phyloP scores from a whole-genome alignment of 2,113 vertebrate species.

The Ramphastos sulfuratus region DNA sequence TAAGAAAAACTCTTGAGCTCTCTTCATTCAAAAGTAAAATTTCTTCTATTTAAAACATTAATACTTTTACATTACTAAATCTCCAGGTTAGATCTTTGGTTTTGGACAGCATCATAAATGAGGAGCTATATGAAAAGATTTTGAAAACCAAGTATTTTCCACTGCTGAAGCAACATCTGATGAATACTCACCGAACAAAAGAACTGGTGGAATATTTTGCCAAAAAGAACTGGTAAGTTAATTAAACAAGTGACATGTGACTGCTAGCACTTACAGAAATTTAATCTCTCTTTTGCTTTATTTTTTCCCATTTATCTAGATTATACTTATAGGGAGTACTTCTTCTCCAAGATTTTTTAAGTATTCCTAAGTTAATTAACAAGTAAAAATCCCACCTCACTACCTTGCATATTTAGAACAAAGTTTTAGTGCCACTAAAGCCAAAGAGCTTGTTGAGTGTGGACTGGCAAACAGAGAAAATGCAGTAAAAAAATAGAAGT shows the following conservation, averaged over 20 bases:
- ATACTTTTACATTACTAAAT: background rate
- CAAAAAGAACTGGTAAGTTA: constrained; percentile 80
- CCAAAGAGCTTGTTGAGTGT: background rate
- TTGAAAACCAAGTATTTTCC: constrained; percentile 83
- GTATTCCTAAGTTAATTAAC: background rate
- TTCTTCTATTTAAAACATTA: background rate
- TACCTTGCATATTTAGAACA: background rate
- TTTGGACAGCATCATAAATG: constrained; percentile 78
- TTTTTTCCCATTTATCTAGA: background rate
- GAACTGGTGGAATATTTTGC: constrained; percentile 82
- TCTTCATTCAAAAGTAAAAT: background rate
- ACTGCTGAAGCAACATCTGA: constrained; percentile 77
- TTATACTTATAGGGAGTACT: background rate
- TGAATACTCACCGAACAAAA: constrained; percentile 72
- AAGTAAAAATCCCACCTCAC: background rate
- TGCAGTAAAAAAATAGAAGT: fast-evolving
- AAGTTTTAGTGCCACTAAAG: background rate
- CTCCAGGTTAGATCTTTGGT: constrained; percentile 82
- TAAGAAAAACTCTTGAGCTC: background rate
- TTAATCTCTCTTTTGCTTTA: background rate
- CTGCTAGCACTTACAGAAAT: background rate
- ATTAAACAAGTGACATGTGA: background rate
- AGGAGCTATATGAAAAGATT: constrained; percentile 79
- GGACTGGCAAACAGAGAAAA: background rate
- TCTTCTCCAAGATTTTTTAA: background rate